phyloP scores from a whole-genome alignment of 2,888 invertebrate species.

The Morpho deidamia region DNA sequence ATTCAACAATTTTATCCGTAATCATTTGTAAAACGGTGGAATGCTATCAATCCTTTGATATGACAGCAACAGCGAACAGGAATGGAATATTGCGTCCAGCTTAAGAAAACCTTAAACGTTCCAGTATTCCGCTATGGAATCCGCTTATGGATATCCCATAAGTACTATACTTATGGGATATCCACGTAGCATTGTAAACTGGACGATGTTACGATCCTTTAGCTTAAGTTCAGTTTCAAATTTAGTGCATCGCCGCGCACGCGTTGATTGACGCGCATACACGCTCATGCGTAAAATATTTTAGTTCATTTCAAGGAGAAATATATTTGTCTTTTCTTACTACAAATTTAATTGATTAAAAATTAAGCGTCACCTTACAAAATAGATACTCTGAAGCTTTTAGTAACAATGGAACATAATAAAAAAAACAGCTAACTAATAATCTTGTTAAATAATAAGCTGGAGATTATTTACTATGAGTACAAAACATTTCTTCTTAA shows the following conservation, averaged over 20 bases:
- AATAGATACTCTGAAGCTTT: no score
- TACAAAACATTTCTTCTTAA: no score
- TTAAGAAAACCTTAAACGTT: neutral
- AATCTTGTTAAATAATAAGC: no score
- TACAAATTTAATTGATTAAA: no score
- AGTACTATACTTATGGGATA: slow-evolving; percentile 2
- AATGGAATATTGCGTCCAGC: slow-evolving; percentile 6
- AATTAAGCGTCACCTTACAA: no score
- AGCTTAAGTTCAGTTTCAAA: slow-evolving; percentile 38
- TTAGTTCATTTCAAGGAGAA: slow-evolving; percentile 4
- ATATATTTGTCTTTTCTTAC: neutral
- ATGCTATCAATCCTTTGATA: slow-evolving; percentile 22
- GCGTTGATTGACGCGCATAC: slow-evolving; percentile 47
- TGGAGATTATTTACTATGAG: no score
- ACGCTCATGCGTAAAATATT: slow-evolving; percentile 28
- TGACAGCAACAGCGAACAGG: slow-evolving; percentile 11
- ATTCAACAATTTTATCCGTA: neutral
- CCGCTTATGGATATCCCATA: slow-evolving; percentile 1
- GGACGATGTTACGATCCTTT: slow-evolving; percentile 28
- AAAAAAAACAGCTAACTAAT: no score
- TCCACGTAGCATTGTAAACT: slow-evolving; percentile 19
- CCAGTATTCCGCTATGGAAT: neutral
- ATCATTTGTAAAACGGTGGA: slow-evolving; percentile 1
- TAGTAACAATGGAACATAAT: no score
- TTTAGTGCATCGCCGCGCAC: slow-evolving; percentile 54